These are phyloP conservation scores for Halesus radiatus DNA, from an alignment of 1,140 invertebrate species.

Conservation along the genomic window DNA sequence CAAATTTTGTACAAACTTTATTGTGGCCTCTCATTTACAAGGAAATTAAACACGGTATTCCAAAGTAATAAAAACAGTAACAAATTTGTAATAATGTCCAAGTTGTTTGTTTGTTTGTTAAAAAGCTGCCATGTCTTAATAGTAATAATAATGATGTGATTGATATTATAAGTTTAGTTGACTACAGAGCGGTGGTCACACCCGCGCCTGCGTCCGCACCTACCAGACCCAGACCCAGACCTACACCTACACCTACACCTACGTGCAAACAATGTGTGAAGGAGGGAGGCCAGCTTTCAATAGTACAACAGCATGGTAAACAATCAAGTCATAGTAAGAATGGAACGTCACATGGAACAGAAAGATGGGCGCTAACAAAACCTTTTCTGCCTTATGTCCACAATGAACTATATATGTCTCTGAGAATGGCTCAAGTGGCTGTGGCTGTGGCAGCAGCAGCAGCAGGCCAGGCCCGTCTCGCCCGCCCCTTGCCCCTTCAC, in stretches of 20 bases:
- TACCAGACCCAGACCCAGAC: too few species aligned
- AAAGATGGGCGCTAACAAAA: slow-evolving; percentile 29
- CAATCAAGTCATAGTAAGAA: slow-evolving; percentile 30
- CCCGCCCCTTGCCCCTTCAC: neutral
- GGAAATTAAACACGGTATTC: slow-evolving; percentile 1
- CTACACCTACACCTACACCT: slow-evolving; percentile 54
- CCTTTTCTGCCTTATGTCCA: slow-evolving; percentile 55
- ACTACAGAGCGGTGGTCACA: too few species aligned
- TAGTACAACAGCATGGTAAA: slow-evolving; percentile 50
- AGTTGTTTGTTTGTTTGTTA: too few species aligned
- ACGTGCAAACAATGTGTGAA: slow-evolving; percentile 92
- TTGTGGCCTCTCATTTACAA: slow-evolving; percentile 1
- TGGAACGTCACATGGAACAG: slow-evolving; percentile 15
- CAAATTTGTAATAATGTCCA: too few species aligned
- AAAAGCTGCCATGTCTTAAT: too few species aligned
- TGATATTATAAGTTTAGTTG: too few species aligned
- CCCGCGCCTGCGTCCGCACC: too few species aligned
- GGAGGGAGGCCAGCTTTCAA: slow-evolving; percentile 83
- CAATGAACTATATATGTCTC: slow-evolving; percentile 55
- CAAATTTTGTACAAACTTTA: neutral
- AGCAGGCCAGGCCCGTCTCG: too few species aligned
- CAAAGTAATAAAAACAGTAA: neutral
- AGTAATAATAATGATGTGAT: too few species aligned
- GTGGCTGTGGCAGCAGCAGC: neutral
- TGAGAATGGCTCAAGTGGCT: slow-evolving; percentile 43